Percentiles rank a stretch among this genome's conserved stretches.
Evolutionary conservation across 2,797 vertebrate genomes (phyloP).

Genomic region (Dendrocincla fuliginosa): DNA sequence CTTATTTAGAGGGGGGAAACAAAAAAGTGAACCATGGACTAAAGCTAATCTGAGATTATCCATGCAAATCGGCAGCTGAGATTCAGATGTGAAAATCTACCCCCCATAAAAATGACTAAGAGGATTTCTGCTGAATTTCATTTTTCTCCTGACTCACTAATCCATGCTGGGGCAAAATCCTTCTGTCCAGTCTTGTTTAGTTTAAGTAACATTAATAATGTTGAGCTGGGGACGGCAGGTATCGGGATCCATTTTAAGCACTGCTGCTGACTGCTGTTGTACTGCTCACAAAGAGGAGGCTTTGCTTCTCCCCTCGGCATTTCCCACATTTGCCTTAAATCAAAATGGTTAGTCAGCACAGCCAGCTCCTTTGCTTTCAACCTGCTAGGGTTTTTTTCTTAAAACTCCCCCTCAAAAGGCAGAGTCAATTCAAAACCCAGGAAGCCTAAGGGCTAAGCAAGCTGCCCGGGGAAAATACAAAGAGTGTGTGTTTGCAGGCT

Average conservation of each 20-base stretch:
- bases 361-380: slow-evolving; percentile 27
- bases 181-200: background rate
- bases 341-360: slow-evolving; percentile 3
- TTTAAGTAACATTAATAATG: background rate
- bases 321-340: background rate
- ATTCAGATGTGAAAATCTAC: slow-evolving; percentile 37
- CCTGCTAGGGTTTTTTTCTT: background rate
- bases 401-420: slow-evolving; percentile 55
- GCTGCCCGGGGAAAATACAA: slow-evolving; percentile 33
- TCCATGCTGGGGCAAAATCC: background rate
- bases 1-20: background rate
- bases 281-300: background rate
- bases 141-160: slow-evolving; percentile 25
- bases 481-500: background rate
- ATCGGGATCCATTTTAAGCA: background rate
- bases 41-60: slow-evolving; percentile 58
- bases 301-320: background rate
- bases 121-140: slow-evolving; percentile 36
- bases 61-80: slow-evolving; percentile 47
- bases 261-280: background rate
- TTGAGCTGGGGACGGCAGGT: background rate
- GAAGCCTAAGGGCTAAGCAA: slow-evolving; percentile 31
- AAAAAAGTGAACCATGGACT: background rate
- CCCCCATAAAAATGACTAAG: slow-evolving; percentile 18
- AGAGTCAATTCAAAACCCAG: slow-evolving; percentile 25